A percentile compares a stretch with the other conserved stretches of the same genome.
Conservation (phyloP, 2,113 vertebrate genomes). For the Silurus asotus region DNA sequence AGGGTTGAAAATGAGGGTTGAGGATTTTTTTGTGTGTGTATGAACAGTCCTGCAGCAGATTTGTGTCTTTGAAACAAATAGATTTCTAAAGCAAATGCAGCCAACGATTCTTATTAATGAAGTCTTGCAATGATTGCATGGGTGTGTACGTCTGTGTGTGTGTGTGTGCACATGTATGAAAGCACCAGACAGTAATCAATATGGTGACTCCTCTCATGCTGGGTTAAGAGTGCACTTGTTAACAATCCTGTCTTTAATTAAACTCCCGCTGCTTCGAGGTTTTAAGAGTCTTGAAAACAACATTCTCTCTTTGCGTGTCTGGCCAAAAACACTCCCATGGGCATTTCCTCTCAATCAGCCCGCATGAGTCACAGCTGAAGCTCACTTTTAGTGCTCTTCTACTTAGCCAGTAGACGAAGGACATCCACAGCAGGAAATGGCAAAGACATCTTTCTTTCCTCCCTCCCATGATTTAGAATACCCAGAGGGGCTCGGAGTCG, state of each 20-base stretch:
- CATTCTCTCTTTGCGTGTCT: background rate
- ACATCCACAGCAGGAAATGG: slow-evolving; percentile 15
- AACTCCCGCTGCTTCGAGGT: slow-evolving; percentile 25
- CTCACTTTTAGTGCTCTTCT: background rate
- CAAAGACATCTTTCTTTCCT: slow-evolving; percentile 18
- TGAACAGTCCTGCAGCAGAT: background rate
- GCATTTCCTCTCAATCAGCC: slow-evolving; percentile 18
- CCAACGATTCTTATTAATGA: background rate
- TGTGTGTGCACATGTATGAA: background rate
- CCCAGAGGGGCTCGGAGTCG: background rate
- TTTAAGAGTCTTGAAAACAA: slow-evolving; percentile 15
- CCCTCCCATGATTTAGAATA: slow-evolving; percentile 27
- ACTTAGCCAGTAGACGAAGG: slow-evolving; percentile 1
- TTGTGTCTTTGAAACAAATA: background rate
- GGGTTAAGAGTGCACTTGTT: slow-evolving; percentile 33
- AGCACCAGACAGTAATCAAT: slow-evolving; percentile 50
- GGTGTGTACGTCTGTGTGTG: background rate
- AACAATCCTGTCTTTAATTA: slow-evolving; percentile 50
- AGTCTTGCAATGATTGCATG: background rate
- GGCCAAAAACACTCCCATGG: slow-evolving; percentile 18
- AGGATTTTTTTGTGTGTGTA: background rate
- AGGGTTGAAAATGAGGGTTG: no score
- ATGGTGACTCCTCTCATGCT: slow-evolving; percentile 33
- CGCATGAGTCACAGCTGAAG: slow-evolving; percentile 13
- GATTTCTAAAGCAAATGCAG: background rate